These are phyloP conservation scores for Cryptocheilus praepositus DNA, from an alignment of 2,888 invertebrate species.

Conservation along the genomic window DNA sequence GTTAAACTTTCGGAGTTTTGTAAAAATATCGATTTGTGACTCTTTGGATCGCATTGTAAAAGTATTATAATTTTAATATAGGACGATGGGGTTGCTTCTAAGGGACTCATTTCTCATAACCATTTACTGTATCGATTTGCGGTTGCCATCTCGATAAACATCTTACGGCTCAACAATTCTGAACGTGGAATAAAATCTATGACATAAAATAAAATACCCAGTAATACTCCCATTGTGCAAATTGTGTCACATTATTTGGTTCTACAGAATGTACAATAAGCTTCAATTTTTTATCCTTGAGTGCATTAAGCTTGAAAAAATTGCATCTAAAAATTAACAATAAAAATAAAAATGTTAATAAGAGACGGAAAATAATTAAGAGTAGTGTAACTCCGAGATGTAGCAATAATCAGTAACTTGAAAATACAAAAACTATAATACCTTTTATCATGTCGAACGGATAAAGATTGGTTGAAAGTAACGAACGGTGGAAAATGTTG, in stretches of 20 bases:
- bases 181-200: conserved; percentile 29
- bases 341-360: no score
- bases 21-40: no score
- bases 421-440: no score
- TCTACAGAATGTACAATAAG: not conserved
- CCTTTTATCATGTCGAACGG: no score
- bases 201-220: conserved; percentile 3
- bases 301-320: no score
- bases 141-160: conserved; percentile 24
- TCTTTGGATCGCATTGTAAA: not conserved
- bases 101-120: conserved; percentile 17
- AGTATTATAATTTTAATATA: conserved; percentile 17
- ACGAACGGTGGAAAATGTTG: no score
- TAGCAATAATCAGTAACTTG: no score
- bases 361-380: no score
- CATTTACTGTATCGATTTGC: conserved; percentile 11
- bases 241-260: conserved; percentile 7
- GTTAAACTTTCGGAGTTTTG: not conserved
- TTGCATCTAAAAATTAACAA: no score
- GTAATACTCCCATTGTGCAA: not conserved
- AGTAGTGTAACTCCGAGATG: no score
- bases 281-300: no score
- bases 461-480: no score
- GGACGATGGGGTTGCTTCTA: conserved; percentile 5
- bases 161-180: conserved; percentile 20